These are phyloP conservation scores for Micronisus gabar DNA, from an alignment of 2,113 vertebrate species.

Conservation along the genomic window DNA sequence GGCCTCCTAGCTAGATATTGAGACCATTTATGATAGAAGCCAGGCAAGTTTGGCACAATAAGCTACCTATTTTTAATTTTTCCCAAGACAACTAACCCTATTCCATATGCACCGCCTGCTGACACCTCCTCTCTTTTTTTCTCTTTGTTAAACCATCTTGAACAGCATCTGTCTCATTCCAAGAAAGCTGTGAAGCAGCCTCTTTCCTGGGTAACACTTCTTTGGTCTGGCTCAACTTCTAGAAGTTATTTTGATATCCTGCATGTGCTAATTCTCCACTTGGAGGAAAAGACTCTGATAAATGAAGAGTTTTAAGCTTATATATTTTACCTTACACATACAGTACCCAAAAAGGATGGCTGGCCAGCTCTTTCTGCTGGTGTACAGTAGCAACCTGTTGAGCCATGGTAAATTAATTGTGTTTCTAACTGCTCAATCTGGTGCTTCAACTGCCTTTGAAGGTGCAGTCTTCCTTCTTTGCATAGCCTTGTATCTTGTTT, in stretches of 20 bases:
- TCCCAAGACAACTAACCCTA: background rate
- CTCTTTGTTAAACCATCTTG: slow-evolving; percentile 21
- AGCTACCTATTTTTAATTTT: slow-evolving; percentile 39
- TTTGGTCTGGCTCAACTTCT: background rate
- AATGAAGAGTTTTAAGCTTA: background rate
- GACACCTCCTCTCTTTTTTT: background rate
- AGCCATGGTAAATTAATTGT: background rate
- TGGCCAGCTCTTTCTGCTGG: background rate
- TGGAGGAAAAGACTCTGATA: background rate
- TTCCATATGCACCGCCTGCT: slow-evolving; percentile 2
- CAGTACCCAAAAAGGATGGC: background rate
- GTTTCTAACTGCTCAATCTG: background rate
- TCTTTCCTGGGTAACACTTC: slow-evolving; percentile 1
- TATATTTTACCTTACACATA: background rate
- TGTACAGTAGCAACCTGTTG: background rate
- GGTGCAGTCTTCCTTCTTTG: background rate
- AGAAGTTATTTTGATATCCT: slow-evolving; percentile 11
- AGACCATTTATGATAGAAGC: background rate
- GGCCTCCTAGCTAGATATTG: background rate
- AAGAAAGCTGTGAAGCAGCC: slow-evolving; percentile 17
- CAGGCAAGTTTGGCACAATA: background rate
- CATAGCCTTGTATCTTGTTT: background rate
- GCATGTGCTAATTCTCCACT: background rate
- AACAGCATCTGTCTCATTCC: slow-evolving; percentile 26
- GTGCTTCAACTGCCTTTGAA: background rate